Conservation (phyloP, 2,888 invertebrate genomes). For the Lasius platythorax region DNA sequence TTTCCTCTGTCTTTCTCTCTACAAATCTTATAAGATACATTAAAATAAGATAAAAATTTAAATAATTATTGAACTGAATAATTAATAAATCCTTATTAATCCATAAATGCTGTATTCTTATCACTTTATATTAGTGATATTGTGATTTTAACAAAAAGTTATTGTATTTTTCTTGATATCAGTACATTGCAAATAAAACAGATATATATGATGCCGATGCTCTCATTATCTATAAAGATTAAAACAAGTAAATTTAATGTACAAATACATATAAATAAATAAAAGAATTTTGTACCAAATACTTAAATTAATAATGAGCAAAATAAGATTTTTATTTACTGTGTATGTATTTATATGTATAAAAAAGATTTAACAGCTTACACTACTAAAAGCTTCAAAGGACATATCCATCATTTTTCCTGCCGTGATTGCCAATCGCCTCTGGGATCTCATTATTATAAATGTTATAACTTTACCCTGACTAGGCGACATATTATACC, state of each 20-base stretch:
- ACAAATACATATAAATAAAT: neutral
- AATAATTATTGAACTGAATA: neutral
- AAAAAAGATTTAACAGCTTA: conserved; percentile 38
- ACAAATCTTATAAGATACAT: neutral
- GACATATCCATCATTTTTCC: conserved; percentile 66
- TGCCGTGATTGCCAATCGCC: conserved; percentile 49
- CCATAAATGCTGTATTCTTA: neutral
- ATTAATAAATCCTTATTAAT: neutral
- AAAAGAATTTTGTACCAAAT: neutral
- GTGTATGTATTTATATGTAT: too few relatives aligned
- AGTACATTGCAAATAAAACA: conserved; percentile 49
- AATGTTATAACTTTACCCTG: conserved; percentile 43
- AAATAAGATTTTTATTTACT: neutral
- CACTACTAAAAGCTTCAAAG: conserved; percentile 58
- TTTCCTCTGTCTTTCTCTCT: too few relatives aligned
- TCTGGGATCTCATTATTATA: conserved; percentile 55
- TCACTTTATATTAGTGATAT: neutral
- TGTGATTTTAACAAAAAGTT: neutral
- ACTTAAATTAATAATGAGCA: neutral
- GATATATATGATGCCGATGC: conserved; percentile 60
- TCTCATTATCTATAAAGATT: conserved; percentile 58
- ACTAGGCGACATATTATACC: conserved; percentile 54
- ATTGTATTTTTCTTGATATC: neutral
- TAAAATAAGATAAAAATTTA: neutral
- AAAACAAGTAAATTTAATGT: neutral